Percentiles rank a stretch among this genome's conserved stretches.
phyloP scores from a whole-genome alignment of 2,113 vertebrate species.

The Acrocephalus arundinaceus region DNA sequence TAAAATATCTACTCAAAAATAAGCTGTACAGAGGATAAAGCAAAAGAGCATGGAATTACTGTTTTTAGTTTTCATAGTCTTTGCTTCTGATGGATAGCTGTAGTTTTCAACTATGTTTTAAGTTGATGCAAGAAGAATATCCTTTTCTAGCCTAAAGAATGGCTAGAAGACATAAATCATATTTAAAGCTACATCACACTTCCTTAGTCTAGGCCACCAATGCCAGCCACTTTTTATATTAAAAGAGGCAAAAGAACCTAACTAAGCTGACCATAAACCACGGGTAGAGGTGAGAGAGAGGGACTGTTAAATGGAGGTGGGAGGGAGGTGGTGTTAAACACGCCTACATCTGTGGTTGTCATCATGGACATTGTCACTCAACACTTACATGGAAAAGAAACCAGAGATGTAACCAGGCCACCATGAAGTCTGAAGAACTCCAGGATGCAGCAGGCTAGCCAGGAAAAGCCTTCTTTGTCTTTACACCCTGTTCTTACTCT shows the following conservation, averaged over 20 bases:
- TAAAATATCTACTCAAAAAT: neutral
- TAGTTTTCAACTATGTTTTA: neutral
- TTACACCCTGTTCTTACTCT: neutral
- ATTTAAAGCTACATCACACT: neutral
- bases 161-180: neutral
- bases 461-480: neutral
- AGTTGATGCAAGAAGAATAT: neutral
- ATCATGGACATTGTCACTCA: neutral
- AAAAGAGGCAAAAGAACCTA: neutral
- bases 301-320: neutral
- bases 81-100: neutral
- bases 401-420: neutral
- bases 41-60: neutral
- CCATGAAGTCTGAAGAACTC: neutral
- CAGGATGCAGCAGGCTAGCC: neutral
- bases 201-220: neutral
- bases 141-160: neutral
- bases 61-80: neutral
- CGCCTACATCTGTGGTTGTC: slow-evolving; percentile 15
- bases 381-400: neutral
- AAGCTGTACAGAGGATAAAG: neutral
- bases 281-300: neutral
- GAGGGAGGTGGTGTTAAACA: neutral
- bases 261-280: neutral
- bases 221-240: neutral